Base-by-base conservation (phyloP, 2,113 vertebrate genomes). In the Platichthys stellatus region DNA sequence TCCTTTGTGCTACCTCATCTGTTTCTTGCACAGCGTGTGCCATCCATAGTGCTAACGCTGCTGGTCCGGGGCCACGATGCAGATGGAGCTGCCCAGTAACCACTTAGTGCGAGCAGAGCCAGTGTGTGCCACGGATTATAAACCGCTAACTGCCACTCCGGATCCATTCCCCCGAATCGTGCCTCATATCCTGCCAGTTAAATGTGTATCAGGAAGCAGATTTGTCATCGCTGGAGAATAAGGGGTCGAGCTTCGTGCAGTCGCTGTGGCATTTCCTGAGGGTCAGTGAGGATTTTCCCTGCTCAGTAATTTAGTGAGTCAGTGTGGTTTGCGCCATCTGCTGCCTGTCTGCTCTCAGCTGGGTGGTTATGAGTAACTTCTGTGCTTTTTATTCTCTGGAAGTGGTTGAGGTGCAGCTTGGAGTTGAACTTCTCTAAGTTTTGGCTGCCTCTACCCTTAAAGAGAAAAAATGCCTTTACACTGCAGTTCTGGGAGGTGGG, bases 1-100 rank as follows among this genome's bases (percentile, higher is more conserved):
- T 69, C 58, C 74, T 85, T 86, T 89, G 63, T 84, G 83, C 88
- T 69, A 17, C 47, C 86, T 90, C 87, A 83, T 81, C 82, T 74
- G 67, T 88, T 88, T 86, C 67, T 24, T 21, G 23, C 45, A 9
- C 76, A 66, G 73, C 38, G 4, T 59, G 0, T 57, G 74, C 51
- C 38, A 69, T 72, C 62, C 9, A 12, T 82, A 75, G 65, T 80
- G 70, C 85, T 86, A 85, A 87, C 63, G 45, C 72, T 71, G 77
- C 87, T 67, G 67, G 69, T 84, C 84, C 65, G 35, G 35, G 65
- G 28, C 73, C 54, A 4, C 2, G 49, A 18, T 76, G 78, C 67
- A 1, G 65, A 64, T 69, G 26, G 38, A 76, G 81, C 86, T 66
- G 64, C 87, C 74, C 70, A 43, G 31, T 69, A 74, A 68, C 74